Conservation (phyloP, 2,888 invertebrate genomes). For the Biston betularia region DNA sequence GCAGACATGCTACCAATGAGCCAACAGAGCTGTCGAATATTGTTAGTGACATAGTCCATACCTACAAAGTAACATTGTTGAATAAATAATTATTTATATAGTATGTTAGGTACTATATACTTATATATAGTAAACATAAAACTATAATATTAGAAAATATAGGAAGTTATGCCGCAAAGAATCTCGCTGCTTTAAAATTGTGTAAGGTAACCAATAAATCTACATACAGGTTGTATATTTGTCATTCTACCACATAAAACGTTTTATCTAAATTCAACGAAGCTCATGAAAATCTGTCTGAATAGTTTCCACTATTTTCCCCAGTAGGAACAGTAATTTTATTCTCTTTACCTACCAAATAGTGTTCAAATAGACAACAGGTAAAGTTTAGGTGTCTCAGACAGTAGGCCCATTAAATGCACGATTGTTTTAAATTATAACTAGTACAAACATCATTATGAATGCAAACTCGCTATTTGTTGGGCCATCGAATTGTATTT, state of each 20-base stretch:
- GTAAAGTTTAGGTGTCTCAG: slow-evolving; percentile 13
- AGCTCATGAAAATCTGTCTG: background rate
- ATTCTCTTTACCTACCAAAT: background rate
- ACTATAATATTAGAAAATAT: no score
- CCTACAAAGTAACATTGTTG: no score
- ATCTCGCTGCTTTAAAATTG: no score
- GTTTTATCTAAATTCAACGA: background rate
- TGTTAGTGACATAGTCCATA: no score
- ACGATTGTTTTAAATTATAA: slow-evolving; percentile 39
- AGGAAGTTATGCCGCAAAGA: no score
- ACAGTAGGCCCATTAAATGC: slow-evolving; percentile 33
- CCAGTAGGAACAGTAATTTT: background rate
- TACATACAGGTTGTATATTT: no score
- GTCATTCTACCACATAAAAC: background rate
- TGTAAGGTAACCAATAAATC: no score
- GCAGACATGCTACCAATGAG: no score
- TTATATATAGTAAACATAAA: no score
- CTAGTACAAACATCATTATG: slow-evolving; percentile 38
- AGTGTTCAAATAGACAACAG: slow-evolving; percentile 6
- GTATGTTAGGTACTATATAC: no score
- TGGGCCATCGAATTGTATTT: slow-evolving; percentile 13
- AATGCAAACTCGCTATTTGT: slow-evolving; percentile 18
- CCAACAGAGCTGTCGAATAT: no score
- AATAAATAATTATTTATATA: no score
- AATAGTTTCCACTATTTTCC: background rate